phyloP scores from a whole-genome alignment of 2,113 vertebrate species.

The Plecotus auritus region DNA sequence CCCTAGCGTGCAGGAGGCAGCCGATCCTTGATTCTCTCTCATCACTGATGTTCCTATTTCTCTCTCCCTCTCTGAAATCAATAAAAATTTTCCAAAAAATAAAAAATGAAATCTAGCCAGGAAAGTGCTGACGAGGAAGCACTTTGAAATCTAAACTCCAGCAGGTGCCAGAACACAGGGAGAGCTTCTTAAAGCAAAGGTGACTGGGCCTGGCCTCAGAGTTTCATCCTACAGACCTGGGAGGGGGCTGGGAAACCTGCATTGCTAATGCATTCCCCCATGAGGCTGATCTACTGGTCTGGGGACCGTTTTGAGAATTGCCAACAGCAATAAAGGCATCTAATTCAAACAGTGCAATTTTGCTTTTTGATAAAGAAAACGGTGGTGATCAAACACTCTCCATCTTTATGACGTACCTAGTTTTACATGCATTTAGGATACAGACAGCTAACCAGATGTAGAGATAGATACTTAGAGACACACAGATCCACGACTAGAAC shows the following conservation, averaged over 20 bases:
- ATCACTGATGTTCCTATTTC: not conserved
- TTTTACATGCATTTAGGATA: not conserved
- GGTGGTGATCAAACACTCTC: not conserved
- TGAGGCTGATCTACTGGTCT: not conserved
- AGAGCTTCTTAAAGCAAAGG: not conserved
- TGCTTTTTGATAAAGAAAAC: not conserved
- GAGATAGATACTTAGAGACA: not conserved
- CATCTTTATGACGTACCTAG: not conserved
- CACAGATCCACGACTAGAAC: not conserved
- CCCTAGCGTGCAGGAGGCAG: too few relatives aligned
- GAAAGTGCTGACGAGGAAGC: not conserved
- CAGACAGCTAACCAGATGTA: not conserved
- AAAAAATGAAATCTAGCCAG: not conserved
- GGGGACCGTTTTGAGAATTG: not conserved
- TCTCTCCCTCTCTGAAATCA: not conserved
- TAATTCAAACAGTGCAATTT: not conserved
- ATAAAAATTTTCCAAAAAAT: not conserved
- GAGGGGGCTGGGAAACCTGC: not conserved
- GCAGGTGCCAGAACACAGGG: not conserved
- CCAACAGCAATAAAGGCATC: not conserved
- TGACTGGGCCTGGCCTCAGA: not conserved
- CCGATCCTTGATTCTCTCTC: too few relatives aligned
- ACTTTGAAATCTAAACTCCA: not conserved
- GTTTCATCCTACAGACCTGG: not conserved
- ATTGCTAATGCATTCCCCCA: not conserved